Evolutionary conservation across 2,113 vertebrate genomes (phyloP).

Genomic region (Nymphicus hollandicus): DNA sequence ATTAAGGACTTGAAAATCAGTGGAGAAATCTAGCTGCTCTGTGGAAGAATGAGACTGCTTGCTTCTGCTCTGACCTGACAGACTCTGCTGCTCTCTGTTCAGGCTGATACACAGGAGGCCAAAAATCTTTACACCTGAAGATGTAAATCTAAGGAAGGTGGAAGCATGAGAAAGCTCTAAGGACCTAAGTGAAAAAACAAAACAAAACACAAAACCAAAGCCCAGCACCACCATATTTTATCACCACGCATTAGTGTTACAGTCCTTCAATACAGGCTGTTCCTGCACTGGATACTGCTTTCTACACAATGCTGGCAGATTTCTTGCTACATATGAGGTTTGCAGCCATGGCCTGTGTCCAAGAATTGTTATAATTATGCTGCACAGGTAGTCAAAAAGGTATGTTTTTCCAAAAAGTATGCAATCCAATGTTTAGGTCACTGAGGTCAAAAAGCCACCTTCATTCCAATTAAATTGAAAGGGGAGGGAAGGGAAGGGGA

Average conservation of each 20-base stretch:
- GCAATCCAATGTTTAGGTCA: background rate
- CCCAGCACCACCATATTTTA: background rate
- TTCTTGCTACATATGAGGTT: background rate
- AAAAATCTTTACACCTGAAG: background rate
- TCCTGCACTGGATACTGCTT: background rate
- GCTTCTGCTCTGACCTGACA: background rate
- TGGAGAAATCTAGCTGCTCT: background rate
- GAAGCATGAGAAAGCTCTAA: background rate
- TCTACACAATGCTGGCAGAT: background rate
- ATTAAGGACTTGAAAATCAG: background rate
- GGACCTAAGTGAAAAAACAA: background rate
- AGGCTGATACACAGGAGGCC: background rate
- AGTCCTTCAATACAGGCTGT: background rate
- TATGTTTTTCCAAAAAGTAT: background rate
- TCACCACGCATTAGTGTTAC: background rate
- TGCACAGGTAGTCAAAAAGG: background rate
- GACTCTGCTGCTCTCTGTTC: background rate
- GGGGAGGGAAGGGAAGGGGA: background rate
- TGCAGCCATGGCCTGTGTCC: background rate
- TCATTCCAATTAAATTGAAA: background rate
- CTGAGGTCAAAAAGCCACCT: background rate
- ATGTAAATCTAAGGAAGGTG: background rate
- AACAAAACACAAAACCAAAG: background rate
- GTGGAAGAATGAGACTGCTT: background rate
- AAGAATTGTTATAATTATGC: background rate